Base-by-base conservation (phyloP, 2,888 invertebrate genomes). In the Drosophila anomelani region DNA sequence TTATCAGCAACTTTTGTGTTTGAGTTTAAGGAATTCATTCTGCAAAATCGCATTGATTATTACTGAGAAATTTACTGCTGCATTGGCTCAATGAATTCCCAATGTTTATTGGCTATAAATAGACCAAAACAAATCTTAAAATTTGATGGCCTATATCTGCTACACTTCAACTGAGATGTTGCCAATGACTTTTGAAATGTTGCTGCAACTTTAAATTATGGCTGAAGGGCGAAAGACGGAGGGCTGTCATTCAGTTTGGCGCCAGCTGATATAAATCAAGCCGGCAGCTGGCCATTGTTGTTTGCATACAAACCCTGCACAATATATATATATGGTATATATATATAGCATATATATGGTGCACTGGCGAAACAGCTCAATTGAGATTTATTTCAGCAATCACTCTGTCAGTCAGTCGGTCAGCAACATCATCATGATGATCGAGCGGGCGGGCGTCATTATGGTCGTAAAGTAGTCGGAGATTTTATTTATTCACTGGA, bases 361-460 rank as follows among this genome's bases (percentile, higher is more conserved):
- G 44, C 66, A 53, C 54, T 34, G 26, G 46, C 46, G 53, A 57
- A 54, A 51, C 69, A 58, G 59, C 67, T 53, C 70, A 75, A 83
- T 83, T 85, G 70, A 85, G 82, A 83, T 83, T 83, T 83, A 85
- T 83, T 81, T 79, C 64, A 77, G 54, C 71, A 85, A 75, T 61
- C 74, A 71, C 56, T 68, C 68, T 43, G 59, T 76, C 66, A 63
- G 61, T 75, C 62, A 73, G 71, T 78, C 51, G 55, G 72, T 73
- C 66, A 72, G 71, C 66, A 77, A 63, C 75, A 77, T 49, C 67
- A 47, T 60, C 20, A 77, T 75, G 43, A 76, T 59, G 49, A 61
- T 46, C n/a, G 41, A 4, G 23, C 23, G 26, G 26, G 26, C 66
- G 34, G 47, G 58, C 36, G 53, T 62, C 59, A 66, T 54, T 38